phyloP scores from a whole-genome alignment of 2,888 invertebrate species.

The Lobophora halterata region DNA sequence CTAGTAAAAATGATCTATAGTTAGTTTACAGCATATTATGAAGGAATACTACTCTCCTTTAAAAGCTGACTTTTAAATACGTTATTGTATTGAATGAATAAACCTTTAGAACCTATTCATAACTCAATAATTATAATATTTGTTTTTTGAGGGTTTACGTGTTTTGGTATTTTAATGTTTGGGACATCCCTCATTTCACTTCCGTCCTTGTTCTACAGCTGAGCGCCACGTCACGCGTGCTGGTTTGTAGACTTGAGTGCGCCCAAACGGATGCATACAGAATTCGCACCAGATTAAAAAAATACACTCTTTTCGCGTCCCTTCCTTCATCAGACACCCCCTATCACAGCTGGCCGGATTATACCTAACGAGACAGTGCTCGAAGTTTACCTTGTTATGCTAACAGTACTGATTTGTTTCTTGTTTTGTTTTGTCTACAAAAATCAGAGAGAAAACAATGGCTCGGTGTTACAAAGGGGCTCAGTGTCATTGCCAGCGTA shows the following conservation, averaged over 20 bases:
- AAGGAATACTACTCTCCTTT: no score
- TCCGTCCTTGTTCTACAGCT: conserved; percentile 54
- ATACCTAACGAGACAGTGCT: conserved; percentile 55
- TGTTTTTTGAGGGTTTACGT: no score
- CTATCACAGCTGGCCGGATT: conserved; percentile 44
- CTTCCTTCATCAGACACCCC: conserved; percentile 35
- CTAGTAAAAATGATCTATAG: no score
- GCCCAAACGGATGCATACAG: conserved; percentile 53
- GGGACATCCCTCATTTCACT: conserved; percentile 33
- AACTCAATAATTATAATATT: no score
- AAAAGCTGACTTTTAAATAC: no score
- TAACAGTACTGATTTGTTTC: conserved; percentile 56
- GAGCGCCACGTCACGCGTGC: conserved; percentile 58
- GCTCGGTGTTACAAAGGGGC: conserved; percentile 9
- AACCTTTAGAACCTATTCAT: no score
- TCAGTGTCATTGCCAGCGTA: conserved; percentile 10
- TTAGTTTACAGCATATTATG: no score
- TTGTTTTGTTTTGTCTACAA: conserved; percentile 42
- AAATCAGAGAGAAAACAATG: conserved; percentile 26
- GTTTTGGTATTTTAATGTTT: no score
- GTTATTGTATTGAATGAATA: no score
- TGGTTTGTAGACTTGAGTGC: conserved; percentile 67
- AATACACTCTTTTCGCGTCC: no score
- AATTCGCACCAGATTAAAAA: conserved; percentile 43
- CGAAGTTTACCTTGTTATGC: conserved; percentile 55